Conservation (phyloP, 1,140 invertebrate genomes). For the Gryon sp. region DNA sequence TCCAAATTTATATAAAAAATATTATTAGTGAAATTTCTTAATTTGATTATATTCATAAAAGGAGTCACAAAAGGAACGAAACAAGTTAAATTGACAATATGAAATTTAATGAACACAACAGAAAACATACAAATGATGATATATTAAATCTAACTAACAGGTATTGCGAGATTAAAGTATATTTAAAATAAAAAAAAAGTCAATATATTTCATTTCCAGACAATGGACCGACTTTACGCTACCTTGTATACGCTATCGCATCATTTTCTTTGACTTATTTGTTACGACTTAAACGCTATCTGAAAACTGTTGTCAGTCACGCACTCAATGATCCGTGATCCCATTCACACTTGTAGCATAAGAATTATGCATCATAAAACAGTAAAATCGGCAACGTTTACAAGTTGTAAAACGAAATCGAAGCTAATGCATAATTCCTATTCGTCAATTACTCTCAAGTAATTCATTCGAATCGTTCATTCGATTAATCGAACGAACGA, state of each 20-base stretch:
- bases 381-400: not conserved
- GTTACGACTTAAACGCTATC: constrained; percentile 13
- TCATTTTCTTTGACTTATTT: not conserved
- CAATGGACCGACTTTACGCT: too few relatives aligned
- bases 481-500: constrained; percentile 5
- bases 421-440: constrained; percentile 43
- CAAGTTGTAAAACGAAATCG: not conserved
- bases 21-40: too few relatives aligned
- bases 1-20: too few relatives aligned
- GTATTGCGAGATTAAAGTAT: constrained; percentile 13
- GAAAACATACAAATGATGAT: constrained; percentile 48
- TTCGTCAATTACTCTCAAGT: constrained; percentile 29
- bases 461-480: not conserved
- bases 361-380: constrained; percentile 28
- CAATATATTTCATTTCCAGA: not conserved
- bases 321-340: constrained; percentile 7
- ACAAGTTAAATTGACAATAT: constrained; percentile 4
- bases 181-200: constrained; percentile 7
- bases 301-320: not conserved
- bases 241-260: constrained; percentile 5
- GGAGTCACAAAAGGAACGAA: not conserved
- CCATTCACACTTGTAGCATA: constrained; percentile 17
- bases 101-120: constrained; percentile 55
- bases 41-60: too few relatives aligned
- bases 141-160: constrained; percentile 32